Evolutionary conservation across 2,113 vertebrate genomes (phyloP).

Genomic region (Uria aalge): DNA sequence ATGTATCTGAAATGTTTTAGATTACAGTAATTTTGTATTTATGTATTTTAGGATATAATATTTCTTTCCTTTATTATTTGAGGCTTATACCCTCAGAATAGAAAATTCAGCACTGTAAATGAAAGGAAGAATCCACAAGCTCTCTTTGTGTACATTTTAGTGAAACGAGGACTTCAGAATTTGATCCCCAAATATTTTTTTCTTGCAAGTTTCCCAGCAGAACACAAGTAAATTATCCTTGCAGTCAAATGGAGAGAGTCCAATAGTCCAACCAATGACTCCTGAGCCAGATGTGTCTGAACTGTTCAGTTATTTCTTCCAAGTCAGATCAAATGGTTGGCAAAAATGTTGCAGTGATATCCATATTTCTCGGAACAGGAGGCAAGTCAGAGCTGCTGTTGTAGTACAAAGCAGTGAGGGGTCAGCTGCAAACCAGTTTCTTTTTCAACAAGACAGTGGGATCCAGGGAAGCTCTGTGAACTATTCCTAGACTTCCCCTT

Average conservation of each 20-base stretch:
- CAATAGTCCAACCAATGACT: background rate
- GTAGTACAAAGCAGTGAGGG: background rate
- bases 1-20: background rate
- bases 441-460: background rate
- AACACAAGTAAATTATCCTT: background rate
- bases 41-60: background rate
- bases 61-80: background rate
- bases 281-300: background rate
- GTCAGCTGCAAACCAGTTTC: too few relatives aligned
- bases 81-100: background rate
- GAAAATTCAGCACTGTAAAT: background rate
- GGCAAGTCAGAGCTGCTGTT: background rate
- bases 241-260: background rate
- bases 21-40: background rate
- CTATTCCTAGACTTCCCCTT: background rate
- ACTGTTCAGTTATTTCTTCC: background rate
- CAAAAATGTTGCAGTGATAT: background rate
- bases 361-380: background rate
- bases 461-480: background rate
- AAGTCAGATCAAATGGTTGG: background rate
- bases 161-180: background rate
- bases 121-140: background rate
- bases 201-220: background rate
- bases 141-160: background rate
- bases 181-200: background rate